A percentile compares a stretch with the other conserved stretches of the same genome.
Conservation (phyloP, 1,140 invertebrate genomes). For the Periplaneta americana region DNA sequence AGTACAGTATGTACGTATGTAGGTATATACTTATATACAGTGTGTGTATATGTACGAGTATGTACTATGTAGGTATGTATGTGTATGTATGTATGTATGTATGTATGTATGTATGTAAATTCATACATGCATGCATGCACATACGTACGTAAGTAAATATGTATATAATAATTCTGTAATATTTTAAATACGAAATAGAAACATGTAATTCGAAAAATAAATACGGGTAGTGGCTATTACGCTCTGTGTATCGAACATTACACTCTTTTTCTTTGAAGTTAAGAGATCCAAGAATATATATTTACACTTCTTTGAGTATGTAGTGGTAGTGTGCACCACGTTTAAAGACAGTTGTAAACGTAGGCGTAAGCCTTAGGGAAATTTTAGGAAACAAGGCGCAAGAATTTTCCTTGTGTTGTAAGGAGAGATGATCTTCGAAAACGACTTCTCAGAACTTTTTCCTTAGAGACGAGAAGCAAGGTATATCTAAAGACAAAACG, state of each 20-base stretch:
- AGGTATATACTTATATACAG: no score
- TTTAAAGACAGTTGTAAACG: not conserved
- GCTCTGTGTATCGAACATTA: not conserved
- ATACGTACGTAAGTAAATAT: no score
- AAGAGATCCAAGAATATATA: not conserved
- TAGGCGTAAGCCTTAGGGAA: not conserved
- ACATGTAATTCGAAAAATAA: no score
- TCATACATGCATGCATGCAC: no score
- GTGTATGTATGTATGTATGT: no score
- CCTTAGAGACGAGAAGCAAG: not conserved
- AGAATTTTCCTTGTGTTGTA: not conserved
- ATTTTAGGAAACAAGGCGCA: not conserved
- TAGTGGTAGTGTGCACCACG: not conserved
- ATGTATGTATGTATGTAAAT: no score
- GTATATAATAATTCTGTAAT: no score
- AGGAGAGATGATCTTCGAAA: not conserved
- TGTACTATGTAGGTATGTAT: no score
- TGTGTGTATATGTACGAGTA: no score
- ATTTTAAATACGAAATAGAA: no score
- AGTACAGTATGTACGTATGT: no score
- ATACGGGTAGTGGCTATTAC: no score
- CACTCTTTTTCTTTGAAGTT: not conserved
- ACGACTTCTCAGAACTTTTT: not conserved
- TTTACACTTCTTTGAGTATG: not conserved
- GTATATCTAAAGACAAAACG: not conserved